Percentiles rank a stretch among this genome's conserved stretches.
Evolutionary conservation across 2,797 vertebrate species (phyloP).

Genomic region (Parauchenoglanis punctatus): DNA sequence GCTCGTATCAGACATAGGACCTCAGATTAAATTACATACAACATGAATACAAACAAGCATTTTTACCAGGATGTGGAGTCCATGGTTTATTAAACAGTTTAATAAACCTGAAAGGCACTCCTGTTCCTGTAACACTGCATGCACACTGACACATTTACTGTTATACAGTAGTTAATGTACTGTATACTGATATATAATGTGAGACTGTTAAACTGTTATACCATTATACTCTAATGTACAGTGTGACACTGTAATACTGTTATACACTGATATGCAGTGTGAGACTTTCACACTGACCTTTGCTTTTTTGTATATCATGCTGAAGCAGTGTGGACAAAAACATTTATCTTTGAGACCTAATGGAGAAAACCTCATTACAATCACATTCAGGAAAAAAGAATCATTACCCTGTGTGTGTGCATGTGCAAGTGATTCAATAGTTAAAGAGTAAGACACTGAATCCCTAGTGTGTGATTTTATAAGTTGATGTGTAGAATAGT

Average conservation of each 20-base stretch:
- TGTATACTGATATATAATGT: too few species aligned
- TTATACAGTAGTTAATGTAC: too few species aligned
- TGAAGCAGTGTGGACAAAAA: not conserved
- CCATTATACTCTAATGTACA: too few species aligned
- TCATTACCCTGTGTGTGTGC: not conserved
- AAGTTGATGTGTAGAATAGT: too few species aligned
- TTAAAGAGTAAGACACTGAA: too few species aligned
- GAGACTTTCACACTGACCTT: not conserved
- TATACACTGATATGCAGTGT: too few species aligned
- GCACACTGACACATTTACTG: not conserved
- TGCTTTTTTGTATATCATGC: not conserved
- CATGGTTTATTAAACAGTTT: conserved; percentile 5
- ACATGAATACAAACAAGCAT: not conserved
- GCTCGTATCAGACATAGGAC: not conserved
- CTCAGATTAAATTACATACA: conserved; percentile 9
- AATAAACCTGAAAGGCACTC: not conserved
- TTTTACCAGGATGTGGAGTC: not conserved
- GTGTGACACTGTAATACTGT: too few species aligned
- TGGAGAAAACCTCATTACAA: not conserved
- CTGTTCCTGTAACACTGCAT: not conserved
- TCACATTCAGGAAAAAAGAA: not conserved
- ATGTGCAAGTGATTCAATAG: not conserved
- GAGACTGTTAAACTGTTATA: too few species aligned
- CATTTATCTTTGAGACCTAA: not conserved
- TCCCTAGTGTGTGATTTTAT: too few species aligned